Evolutionary conservation across 2,113 vertebrate species (phyloP).

Genomic region (Beaufortia kweichowensis): DNA sequence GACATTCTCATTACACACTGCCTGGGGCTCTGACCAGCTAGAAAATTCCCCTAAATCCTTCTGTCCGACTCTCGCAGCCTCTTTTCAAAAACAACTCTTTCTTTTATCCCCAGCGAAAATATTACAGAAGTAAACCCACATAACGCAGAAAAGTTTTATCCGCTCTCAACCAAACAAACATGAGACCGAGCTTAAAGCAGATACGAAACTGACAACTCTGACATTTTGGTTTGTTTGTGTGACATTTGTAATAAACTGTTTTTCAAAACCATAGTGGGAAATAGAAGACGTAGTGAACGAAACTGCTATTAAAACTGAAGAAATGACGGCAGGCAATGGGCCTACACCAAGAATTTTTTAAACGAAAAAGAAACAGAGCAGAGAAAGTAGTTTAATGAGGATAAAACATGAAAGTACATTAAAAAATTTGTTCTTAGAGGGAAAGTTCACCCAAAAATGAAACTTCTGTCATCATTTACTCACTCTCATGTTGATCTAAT

Average conservation of each 20-base stretch:
- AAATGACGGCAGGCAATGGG: conserved; percentile 46
- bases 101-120: conserved; percentile 14
- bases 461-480: no score
- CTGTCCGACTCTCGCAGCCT: conserved; percentile 27
- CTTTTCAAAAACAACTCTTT: conserved; percentile 40
- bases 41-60: conserved; percentile 58
- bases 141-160: neutral
- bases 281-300: neutral
- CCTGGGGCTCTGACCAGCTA: conserved; percentile 48
- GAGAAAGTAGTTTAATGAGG: neutral
- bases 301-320: conserved; percentile 50
- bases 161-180: conserved; percentile 7
- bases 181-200: conserved; percentile 27
- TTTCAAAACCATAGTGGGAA: neutral
- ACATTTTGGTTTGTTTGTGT: neutral
- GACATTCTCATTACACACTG: conserved; percentile 66
- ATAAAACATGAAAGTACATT: neutral
- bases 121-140: conserved; percentile 20
- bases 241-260: neutral
- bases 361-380: neutral
- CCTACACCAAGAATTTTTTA: conserved; percentile 32
- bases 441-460: no score
- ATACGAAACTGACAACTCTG: conserved; percentile 20
- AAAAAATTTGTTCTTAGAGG: neutral
- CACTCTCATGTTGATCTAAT: no score